These are phyloP conservation scores for Probaryconus sp. DNA, from an alignment of 1,140 invertebrate genomes.

Conservation along the genomic window DNA sequence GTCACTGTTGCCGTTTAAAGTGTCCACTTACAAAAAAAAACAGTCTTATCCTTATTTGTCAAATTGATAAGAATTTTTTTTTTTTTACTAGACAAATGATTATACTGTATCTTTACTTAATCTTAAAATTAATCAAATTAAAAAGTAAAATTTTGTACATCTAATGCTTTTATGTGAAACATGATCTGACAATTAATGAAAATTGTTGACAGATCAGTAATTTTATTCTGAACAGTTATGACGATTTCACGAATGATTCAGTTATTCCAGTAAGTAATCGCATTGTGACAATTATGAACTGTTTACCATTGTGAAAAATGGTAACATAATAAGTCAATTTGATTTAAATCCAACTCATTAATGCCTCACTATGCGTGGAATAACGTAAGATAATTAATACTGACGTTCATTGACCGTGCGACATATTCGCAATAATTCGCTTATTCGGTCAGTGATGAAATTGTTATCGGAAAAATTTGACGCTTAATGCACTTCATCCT, in stretches of 20 bases:
- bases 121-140: no score
- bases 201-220: conserved; percentile 23
- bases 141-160: no score
- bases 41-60: no score
- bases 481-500: background rate
- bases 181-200: conserved; percentile 14
- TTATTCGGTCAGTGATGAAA: conserved; percentile 24
- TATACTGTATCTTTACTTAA: no score
- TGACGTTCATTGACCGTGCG: conserved; percentile 36
- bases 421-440: conserved; percentile 47
- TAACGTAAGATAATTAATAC: conserved; percentile 51
- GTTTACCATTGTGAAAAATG: conserved; percentile 38
- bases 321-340: conserved; percentile 41
- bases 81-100: no score
- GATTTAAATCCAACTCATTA: conserved; percentile 46
- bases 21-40: no score
- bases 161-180: no score
- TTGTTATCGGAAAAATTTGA: conserved; percentile 33
- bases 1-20: no score
- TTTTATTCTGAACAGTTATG: conserved; percentile 22
- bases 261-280: conserved; percentile 20
- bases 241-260: conserved; percentile 33
- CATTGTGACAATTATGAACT: conserved; percentile 37
- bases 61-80: no score
- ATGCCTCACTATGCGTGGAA: conserved; percentile 30